Evolutionary conservation across 2,113 vertebrate genomes (phyloP), one percentile per base, ranked within the genome.

Genomic region (Probosciger aterrimus): DNA sequence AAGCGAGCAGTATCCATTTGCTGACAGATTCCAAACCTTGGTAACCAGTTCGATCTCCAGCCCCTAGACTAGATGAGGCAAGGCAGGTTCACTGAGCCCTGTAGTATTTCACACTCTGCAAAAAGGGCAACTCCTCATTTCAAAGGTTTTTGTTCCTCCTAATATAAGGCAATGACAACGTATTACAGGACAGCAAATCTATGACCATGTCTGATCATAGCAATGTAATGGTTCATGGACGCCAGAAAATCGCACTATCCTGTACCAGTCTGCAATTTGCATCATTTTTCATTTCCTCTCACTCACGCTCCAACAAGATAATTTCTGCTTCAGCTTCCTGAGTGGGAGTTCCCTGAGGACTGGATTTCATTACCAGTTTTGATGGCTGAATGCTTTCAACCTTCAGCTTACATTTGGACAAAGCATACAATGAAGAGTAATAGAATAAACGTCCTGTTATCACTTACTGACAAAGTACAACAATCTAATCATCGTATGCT

Each of bases 351-450:
- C 87, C 75, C 75, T 70, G 64, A 86, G 68, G 85, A 93, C 53
- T 80, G 43, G 60, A 93, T 78, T 94, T 95, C 11, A 69, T 95
- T 88, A 95, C 74, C n/a, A 70, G 0, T 73, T 80, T 94, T 92
- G 67, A 89, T 82, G 70, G 65, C 69, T 91, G 78, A 90, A 78
- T 90, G 82, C 79, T 93, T 95, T 92, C 84, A 96, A 86, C 93
- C 82, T 97, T 96, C 94, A 83, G 25, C 46, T 82, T 74, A 39
- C 24, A 64, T 46, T 53, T 0, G 0, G 82, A 74, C 79, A 95
- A 88, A 88, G 25, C 12, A 74, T 50, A 86, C 25, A 83, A 41
- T 60, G 87, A 90, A 93, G 64, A 92, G 82, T 59, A 91, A 78
- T 35, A 43, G 59, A 81, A 41, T 71, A 82, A 87, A 69, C 47